Evolutionary conservation across 2,888 invertebrate species (phyloP).

Genomic region (Venusia cambrica): DNA sequence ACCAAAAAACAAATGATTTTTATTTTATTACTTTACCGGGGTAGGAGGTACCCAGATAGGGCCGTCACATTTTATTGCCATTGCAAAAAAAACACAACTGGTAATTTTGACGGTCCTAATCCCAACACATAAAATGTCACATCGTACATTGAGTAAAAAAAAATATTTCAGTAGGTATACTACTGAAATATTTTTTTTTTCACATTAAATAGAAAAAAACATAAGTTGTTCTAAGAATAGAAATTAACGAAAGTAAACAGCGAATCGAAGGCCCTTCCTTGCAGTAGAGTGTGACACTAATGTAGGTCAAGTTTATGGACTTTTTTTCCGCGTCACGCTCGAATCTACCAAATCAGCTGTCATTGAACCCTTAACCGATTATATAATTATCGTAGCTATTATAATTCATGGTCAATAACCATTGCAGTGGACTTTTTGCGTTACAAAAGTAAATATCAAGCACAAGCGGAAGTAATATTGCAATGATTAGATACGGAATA

Average conservation of each 20-base stretch:
- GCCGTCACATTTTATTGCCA: no score
- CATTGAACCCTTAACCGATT: constrained; percentile 65
- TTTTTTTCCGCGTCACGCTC: constrained; percentile 65
- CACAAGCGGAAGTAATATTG: constrained; percentile 26
- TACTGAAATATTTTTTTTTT: no score
- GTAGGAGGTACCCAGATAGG: no score
- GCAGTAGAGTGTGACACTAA: constrained; percentile 56
- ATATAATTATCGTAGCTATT: constrained; percentile 37
- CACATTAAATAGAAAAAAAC: neutral
- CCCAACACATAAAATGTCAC: no score
- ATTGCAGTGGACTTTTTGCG: constrained; percentile 21
- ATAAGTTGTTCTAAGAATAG: constrained; percentile 5
- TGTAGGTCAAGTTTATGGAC: constrained; percentile 72
- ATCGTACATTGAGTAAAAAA: no score
- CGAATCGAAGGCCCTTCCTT: constrained; percentile 44
- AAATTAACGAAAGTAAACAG: constrained; percentile 23
- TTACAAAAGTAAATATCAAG: constrained; percentile 14
- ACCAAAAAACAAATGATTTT: no score
- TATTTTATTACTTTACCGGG: no score
- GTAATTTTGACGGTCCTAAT: no score
- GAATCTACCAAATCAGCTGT: constrained; percentile 51
- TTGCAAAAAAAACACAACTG: no score
- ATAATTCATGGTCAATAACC: constrained; percentile 35
- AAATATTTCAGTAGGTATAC: no score
- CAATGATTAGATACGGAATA: constrained; percentile 19